These are phyloP conservation scores for Tetramorium simillimum DNA, from an alignment of 1,140 invertebrate species.

Conservation along the genomic window DNA sequence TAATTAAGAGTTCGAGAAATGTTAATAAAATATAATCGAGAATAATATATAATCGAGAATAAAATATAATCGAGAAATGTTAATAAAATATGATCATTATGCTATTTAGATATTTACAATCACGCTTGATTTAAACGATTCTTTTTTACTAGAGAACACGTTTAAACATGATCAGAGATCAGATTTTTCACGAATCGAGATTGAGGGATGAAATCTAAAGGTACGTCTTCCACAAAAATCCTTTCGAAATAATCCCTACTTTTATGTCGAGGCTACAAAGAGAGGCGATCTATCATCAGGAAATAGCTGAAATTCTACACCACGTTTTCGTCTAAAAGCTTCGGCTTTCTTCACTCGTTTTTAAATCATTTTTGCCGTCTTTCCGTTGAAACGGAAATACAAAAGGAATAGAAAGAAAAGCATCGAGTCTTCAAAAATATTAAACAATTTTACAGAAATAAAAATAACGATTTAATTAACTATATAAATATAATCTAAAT, in stretches of 20 bases:
- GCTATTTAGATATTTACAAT: neutral
- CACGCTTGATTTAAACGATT: neutral
- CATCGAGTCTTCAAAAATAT: neutral
- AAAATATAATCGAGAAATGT: neutral
- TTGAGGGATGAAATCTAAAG: constrained; percentile 16
- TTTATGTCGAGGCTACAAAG: constrained; percentile 38
- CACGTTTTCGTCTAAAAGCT: constrained; percentile 66
- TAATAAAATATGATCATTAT: neutral
- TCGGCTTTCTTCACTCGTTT: constrained; percentile 12
- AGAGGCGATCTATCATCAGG: constrained; percentile 61
- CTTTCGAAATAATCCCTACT: constrained; percentile 3
- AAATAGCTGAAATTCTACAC: constrained; percentile 77
- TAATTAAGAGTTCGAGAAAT: neutral
- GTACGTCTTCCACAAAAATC: constrained; percentile 8
- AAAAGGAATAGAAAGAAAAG: neutral
- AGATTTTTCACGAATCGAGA: constrained; percentile 2
- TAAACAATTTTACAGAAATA: neutral
- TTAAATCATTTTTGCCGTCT: neutral
- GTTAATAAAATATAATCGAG: neutral
- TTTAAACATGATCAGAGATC: neutral
- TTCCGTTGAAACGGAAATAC: neutral
- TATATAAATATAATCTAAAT: neutral
- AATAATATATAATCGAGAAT: no score
- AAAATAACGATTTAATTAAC: neutral
- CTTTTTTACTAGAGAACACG: neutral